A percentile compares a stretch with the other conserved stretches of the same genome.
Conservation (phyloP, 2,113 vertebrate genomes). For the Xenopus borealis region DNA sequence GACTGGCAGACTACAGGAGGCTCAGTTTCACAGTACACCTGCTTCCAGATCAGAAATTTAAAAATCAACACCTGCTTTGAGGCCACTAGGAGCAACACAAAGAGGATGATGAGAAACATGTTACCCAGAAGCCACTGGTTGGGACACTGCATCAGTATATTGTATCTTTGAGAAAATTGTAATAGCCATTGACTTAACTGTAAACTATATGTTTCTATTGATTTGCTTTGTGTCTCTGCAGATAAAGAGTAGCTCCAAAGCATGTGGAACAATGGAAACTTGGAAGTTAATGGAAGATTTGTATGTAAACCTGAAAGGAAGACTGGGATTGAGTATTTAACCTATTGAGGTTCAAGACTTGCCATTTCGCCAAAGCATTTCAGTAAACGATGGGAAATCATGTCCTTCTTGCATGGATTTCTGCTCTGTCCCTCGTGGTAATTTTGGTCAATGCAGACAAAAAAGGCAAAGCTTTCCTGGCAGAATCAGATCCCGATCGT, state of each 20-base stretch:
- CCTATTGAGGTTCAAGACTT: slow-evolving; percentile 64
- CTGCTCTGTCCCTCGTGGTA: slow-evolving; percentile 82
- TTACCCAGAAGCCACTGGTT: no score
- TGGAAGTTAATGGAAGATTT: slow-evolving; percentile 59
- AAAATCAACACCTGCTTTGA: no score
- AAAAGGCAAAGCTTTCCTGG: slow-evolving; percentile 70
- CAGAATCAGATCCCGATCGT: slow-evolving; percentile 78
- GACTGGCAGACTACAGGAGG: no score
- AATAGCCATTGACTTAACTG: no score
- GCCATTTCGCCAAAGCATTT: slow-evolving; percentile 61
- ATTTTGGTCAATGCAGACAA: slow-evolving; percentile 78
- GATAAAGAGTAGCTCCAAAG: slow-evolving; percentile 48
- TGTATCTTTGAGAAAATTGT: no score
- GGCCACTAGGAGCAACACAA: no score
- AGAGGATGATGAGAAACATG: no score
- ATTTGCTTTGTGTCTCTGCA: slow-evolving; percentile 57
- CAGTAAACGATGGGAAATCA: slow-evolving; percentile 70
- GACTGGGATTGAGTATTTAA: slow-evolving; percentile 51
- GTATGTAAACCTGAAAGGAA: slow-evolving; percentile 55
- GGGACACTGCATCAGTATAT: no score
- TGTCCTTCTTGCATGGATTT: slow-evolving; percentile 81
- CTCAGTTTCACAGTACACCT: no score
- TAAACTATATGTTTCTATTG: neutral
- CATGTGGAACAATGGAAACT: slow-evolving; percentile 66
- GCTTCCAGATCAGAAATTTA: no score